Conservation (phyloP, 2,113 vertebrate genomes). For the Leucoraja erinaceus region DNA sequence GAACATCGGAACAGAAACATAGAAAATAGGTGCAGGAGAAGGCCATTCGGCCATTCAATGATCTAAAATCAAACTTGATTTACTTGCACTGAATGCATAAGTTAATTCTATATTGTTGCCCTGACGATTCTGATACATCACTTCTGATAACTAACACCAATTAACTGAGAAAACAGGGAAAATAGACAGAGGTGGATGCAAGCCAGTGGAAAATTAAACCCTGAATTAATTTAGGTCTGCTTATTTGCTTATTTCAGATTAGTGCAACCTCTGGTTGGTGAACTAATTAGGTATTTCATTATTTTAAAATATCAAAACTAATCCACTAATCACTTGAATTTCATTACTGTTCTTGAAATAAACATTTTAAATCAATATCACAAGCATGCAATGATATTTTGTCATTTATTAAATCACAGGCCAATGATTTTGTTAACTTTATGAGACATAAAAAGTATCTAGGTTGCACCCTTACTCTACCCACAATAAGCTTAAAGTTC, state of each 20-base stretch:
- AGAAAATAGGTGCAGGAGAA: too few relatives aligned
- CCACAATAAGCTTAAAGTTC: background rate
- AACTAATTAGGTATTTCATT: conserved; percentile 19
- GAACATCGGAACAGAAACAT: background rate
- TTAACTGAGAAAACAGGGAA: background rate
- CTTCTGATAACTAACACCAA: background rate
- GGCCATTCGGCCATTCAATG: too few relatives aligned
- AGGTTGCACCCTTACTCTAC: background rate
- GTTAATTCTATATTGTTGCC: background rate
- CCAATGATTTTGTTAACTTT: background rate
- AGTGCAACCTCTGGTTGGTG: background rate
- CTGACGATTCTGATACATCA: background rate
- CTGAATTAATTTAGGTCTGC: background rate
- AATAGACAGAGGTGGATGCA: conserved; percentile 9
- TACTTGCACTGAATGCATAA: background rate
- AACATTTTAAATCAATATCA: background rate
- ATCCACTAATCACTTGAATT: conserved; percentile 8
- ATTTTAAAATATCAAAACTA: background rate
- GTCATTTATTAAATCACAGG: background rate
- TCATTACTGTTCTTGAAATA: conserved; percentile 10
- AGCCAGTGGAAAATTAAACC: conserved; percentile 28
- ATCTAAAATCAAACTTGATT: too few relatives aligned
- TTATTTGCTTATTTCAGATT: background rate
- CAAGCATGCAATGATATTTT: background rate
- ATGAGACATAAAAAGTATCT: background rate